Evolutionary conservation across 2,797 vertebrate species (phyloP).

Genomic region (Echeneis naucrates): DNA sequence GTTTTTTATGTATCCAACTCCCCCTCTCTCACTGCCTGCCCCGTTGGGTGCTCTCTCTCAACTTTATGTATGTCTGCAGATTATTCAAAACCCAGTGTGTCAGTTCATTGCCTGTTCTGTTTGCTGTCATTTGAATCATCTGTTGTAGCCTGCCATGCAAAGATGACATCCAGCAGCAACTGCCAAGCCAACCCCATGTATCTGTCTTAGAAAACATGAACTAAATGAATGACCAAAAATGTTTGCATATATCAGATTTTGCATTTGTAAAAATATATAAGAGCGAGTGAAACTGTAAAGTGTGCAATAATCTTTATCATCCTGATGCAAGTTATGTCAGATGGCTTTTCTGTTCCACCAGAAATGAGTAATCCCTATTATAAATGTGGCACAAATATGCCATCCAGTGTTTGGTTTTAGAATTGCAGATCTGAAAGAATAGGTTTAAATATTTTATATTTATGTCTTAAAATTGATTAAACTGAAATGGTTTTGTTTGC

Average conservation of each 20-base stretch:
- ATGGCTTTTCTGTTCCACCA: slow-evolving; percentile 2
- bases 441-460: slow-evolving; percentile 16
- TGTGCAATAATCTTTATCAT: not conserved
- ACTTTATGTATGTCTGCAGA: slow-evolving; percentile 37
- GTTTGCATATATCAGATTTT: not conserved
- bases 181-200: slow-evolving; percentile 27
- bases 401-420: slow-evolving; percentile 68
- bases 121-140: slow-evolving; percentile 46
- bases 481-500: slow-evolving; percentile 28
- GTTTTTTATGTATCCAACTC: slow-evolving; percentile 53
- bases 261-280: not conserved
- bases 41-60: slow-evolving; percentile 38
- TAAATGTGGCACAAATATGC: slow-evolving; percentile 55
- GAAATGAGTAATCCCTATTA: slow-evolving; percentile 4
- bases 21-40: slow-evolving; percentile 40
- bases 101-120: slow-evolving; percentile 42
- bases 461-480: too few species aligned
- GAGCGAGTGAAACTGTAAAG: not conserved
- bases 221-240: not conserved
- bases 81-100: slow-evolving; percentile 50
- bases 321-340: not conserved
- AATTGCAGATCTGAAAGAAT: slow-evolving; percentile 56
- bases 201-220: not conserved
- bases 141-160: slow-evolving; percentile 53
- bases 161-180: slow-evolving; percentile 41